Evolutionary conservation across 2,113 vertebrate genomes (phyloP), one percentile per base, ranked within the genome.

Genomic region (Myocastor coypus): DNA sequence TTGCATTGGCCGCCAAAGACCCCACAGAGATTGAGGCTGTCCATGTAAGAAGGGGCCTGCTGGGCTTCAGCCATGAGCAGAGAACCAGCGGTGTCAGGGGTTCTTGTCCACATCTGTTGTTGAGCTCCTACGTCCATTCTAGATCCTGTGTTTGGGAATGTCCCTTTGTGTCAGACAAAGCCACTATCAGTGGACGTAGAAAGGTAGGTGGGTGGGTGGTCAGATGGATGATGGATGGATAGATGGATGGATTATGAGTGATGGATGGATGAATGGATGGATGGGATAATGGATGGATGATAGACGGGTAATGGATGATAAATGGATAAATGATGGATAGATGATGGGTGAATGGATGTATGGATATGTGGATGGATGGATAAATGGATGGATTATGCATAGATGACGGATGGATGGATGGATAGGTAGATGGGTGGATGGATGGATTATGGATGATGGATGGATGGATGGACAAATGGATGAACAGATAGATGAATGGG

Each of bases 401-500:
- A n/a, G 52, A 52, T 52, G 52, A 52, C 17, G 55, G 55, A 16
- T 17, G 14, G 55, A n/a, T n/a, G n/a, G n/a, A n/a, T n/a, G n/a
- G n/a, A 55, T 55, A 1, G 32, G 4, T 26, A 40, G 63, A 14
- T 5, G n/a, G 9, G 4, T 2, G 12, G 63, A 0, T 13, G 26
- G 40, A 19, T 55, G 32, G 34, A 69, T 7, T 14, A 17, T 55
- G 32, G 34, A 69, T 19, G 17, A n/a, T n/a, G n/a, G n/a, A n/a
- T n/a, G n/a, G 13, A 20, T 89, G 52, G 32, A 52, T 64, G 46
- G 42, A 30, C 20, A 34, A 32, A n/a, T 6, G 7, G 34, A 2
- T 71, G 69, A 3, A 9, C 1, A 16, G 55, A 0, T 9, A 1
- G 26, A 7, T 28, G 12, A 17, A 9, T 63, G 3, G 1, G 9